Conservation (phyloP, 92 coral and sea anemone species). For the Anthopleura xanthogrammica region DNA sequence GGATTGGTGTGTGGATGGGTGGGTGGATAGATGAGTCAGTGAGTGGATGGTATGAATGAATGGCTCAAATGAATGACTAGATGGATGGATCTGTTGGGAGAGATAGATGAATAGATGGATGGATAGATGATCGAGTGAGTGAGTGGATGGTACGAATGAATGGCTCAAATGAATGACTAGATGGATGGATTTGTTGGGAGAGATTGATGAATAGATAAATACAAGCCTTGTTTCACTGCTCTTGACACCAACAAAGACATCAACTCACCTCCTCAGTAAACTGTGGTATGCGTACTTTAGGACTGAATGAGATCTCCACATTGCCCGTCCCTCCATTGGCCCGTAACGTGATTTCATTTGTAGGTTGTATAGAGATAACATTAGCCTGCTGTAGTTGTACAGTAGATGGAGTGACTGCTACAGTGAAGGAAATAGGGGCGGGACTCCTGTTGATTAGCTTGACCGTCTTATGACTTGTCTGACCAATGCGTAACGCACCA, state of each 20-base stretch:
- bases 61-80: too few species aligned
- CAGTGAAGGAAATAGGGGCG: slow-evolving; percentile 84
- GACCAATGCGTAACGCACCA: slow-evolving; percentile 91
- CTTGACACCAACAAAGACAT: neutral
- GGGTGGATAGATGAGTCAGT: too few species aligned
- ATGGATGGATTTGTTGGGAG: too few species aligned
- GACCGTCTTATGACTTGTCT: slow-evolving; percentile 75
- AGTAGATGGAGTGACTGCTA: slow-evolving; percentile 89
- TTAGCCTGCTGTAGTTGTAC: slow-evolving; percentile 85
- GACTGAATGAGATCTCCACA: slow-evolving; percentile 82
- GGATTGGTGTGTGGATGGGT: too few species aligned
- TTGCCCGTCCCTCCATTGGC: slow-evolving; percentile 86
- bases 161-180: too few species aligned
- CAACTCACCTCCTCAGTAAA: slow-evolving; percentile 90
- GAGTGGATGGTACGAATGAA: too few species aligned
- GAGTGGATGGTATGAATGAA: too few species aligned
- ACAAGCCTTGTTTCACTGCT: neutral
- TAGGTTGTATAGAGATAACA: slow-evolving; percentile 72
- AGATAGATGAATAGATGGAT: too few species aligned
- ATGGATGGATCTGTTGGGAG: too few species aligned
- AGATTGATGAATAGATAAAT: too few species aligned
- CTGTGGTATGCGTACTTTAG: slow-evolving; percentile 88
- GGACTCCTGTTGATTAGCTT: slow-evolving; percentile 92
- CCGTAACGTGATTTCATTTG: slow-evolving; percentile 81
- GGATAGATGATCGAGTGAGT: too few species aligned